phyloP scores from a whole-genome alignment of 2,888 invertebrate genomes.

The Eudemis profundana region DNA sequence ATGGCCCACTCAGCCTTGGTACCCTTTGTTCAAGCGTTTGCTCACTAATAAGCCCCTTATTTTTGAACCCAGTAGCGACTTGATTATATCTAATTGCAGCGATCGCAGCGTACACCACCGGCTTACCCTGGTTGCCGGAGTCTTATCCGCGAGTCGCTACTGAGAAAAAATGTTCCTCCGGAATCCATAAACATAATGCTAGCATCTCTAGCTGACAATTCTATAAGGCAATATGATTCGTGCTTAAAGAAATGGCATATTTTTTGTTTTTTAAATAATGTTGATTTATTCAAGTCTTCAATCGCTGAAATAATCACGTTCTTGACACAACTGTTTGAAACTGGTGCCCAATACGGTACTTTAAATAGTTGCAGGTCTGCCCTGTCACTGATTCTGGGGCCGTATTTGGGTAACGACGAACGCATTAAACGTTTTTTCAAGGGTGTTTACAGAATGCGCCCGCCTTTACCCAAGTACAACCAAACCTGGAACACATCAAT shows the following conservation, averaged over 20 bases:
- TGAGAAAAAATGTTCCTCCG: slow-evolving; percentile 26
- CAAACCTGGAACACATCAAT: slow-evolving; percentile 34
- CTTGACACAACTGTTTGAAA: slow-evolving; percentile 28
- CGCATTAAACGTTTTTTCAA: slow-evolving; percentile 32
- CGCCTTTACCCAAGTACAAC: slow-evolving; percentile 40
- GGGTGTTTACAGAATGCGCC: slow-evolving; percentile 36
- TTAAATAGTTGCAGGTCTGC: slow-evolving; percentile 32
- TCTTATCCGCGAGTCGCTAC: slow-evolving; percentile 43
- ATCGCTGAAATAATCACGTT: slow-evolving; percentile 25
- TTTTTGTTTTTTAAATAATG: too few species aligned
- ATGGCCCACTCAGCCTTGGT: slow-evolving; percentile 43
- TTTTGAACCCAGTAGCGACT: slow-evolving; percentile 6
- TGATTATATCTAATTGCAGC: slow-evolving; percentile 38
- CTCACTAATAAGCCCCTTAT: slow-evolving; percentile 15
- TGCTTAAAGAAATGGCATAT: slow-evolving; percentile 40
- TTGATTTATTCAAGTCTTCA: slow-evolving; percentile 25
- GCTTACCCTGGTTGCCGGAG: slow-evolving; percentile 47
- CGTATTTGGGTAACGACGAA: slow-evolving; percentile 3
- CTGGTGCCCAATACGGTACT: slow-evolving; percentile 36
- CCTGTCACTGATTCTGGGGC: not conserved
- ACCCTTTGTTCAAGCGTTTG: slow-evolving; percentile 28
- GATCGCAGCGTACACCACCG: slow-evolving; percentile 30
- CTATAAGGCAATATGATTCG: slow-evolving; percentile 42
- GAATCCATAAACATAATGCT: slow-evolving; percentile 44
- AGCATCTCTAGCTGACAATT: slow-evolving; percentile 42